Percentiles rank a stretch among this genome's conserved stretches.
Evolutionary conservation across 1,140 invertebrate genomes (phyloP).

Genomic region (Polypedilum pembai): DNA sequence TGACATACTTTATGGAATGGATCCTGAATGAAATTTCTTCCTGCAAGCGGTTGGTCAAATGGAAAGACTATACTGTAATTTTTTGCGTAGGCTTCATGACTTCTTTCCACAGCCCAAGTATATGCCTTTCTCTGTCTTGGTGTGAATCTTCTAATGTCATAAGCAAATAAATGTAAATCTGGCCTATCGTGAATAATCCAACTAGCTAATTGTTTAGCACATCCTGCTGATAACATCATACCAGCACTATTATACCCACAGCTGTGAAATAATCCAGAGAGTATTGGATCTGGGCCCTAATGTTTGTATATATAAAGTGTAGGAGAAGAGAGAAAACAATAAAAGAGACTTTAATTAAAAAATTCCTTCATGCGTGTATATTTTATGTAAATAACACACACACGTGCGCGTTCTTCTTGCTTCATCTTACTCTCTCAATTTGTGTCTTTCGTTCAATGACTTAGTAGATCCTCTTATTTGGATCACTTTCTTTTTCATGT

Average conservation of each 20-base stretch:
- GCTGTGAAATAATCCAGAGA: slow-evolving; percentile 61
- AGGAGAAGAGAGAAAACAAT: not conserved
- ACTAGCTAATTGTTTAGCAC: slow-evolving; percentile 71
- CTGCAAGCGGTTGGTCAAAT: slow-evolving; percentile 76
- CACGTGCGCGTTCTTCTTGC: not conserved
- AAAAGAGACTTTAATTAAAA: too few species aligned
- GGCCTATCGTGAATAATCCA: slow-evolving; percentile 79
- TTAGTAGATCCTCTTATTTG: slow-evolving; percentile 41
- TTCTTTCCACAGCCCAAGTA: slow-evolving; percentile 69
- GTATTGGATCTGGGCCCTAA: slow-evolving; percentile 38
- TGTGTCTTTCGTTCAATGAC: slow-evolving; percentile 25
- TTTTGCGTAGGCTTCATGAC: slow-evolving; percentile 78
- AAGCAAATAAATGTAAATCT: slow-evolving; percentile 73
- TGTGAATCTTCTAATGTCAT: slow-evolving; percentile 73
- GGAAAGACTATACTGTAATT: slow-evolving; percentile 80
- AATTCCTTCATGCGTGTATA: too few species aligned
- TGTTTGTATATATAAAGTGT: not conserved
- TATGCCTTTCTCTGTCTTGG: slow-evolving; percentile 57
- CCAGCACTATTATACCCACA: slow-evolving; percentile 84
- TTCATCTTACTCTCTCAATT: slow-evolving; percentile 36
- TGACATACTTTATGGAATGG: slow-evolving; percentile 57
- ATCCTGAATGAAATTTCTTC: slow-evolving; percentile 61
- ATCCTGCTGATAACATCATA: slow-evolving; percentile 83
- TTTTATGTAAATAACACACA: too few species aligned
- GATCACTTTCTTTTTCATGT: slow-evolving; percentile 53